Percentiles rank a stretch among this genome's conserved stretches.
These are phyloP conservation scores for Zootermopsis nevadensis DNA, from an alignment of 2,888 invertebrate species.

Conservation along the genomic window DNA sequence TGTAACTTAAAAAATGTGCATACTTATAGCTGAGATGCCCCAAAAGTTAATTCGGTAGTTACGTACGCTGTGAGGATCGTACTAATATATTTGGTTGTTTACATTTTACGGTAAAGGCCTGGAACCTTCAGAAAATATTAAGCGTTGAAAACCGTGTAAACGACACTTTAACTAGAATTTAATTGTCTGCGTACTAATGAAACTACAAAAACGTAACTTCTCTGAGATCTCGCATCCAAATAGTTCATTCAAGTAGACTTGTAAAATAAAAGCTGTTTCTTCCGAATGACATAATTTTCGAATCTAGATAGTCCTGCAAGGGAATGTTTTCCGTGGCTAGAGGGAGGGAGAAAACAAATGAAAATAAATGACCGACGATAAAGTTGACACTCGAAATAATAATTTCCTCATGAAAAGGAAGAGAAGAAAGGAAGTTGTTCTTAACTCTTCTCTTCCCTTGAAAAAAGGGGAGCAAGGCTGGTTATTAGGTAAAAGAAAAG, in stretches of 20 bases:
- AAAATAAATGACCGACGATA: slow-evolving; percentile 52
- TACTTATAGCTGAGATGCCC: too few relatives aligned
- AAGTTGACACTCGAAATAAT: slow-evolving; percentile 53
- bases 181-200: background rate
- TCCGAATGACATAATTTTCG: slow-evolving; percentile 42
- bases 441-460: slow-evolving; percentile 51
- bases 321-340: slow-evolving; percentile 17
- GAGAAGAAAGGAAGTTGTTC: slow-evolving; percentile 47
- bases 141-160: too few relatives aligned
- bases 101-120: too few relatives aligned
- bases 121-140: too few relatives aligned
- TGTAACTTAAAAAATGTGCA: too few relatives aligned
- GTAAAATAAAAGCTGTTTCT: slow-evolving; percentile 21
- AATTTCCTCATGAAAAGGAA: slow-evolving; percentile 51
- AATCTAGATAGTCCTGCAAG: slow-evolving; percentile 43
- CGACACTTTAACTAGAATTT: background rate
- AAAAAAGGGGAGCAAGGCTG: slow-evolving; percentile 36
- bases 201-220: background rate
- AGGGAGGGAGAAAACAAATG: slow-evolving; percentile 48
- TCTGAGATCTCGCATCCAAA: background rate
- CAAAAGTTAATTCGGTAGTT: too few relatives aligned
- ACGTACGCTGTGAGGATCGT: too few relatives aligned
- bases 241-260: background rate
- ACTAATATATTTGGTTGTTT: too few relatives aligned
- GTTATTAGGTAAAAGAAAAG: slow-evolving; percentile 49